These are phyloP conservation scores for Alaudala cheleensis DNA, from an alignment of 2,113 vertebrate species.

Conservation along the genomic window DNA sequence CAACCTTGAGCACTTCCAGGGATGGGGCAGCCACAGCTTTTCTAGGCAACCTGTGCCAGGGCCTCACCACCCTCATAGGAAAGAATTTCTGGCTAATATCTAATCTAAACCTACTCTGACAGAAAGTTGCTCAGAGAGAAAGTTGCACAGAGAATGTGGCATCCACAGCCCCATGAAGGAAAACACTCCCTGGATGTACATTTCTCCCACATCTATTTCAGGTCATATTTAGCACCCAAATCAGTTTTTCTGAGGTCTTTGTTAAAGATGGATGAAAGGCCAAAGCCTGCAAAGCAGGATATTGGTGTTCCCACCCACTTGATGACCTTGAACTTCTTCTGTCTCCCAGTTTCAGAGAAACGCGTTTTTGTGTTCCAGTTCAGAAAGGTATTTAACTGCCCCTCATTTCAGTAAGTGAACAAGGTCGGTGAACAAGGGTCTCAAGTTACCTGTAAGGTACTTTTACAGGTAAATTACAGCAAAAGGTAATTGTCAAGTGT, in stretches of 20 bases:
- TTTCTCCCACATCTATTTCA: not conserved
- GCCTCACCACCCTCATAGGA: not conserved
- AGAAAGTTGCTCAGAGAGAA: not conserved
- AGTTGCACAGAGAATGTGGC: fast-evolving
- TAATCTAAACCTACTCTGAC: not conserved
- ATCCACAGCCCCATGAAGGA: not conserved
- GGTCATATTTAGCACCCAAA: not conserved
- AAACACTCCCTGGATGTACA: not conserved
- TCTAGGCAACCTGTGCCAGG: not conserved
- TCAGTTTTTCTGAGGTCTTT: not conserved
- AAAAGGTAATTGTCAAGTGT: conserved; percentile 28
- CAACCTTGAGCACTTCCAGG: not conserved
- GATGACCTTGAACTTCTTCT: not conserved
- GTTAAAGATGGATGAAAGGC: not conserved
- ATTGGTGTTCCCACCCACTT: not conserved
- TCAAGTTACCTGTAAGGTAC: conserved; percentile 16
- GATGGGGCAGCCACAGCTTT: not conserved
- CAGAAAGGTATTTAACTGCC: conserved; percentile 3
- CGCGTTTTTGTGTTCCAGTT: not conserved
- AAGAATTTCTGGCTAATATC: not conserved
- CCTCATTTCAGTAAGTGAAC: conserved; percentile 1
- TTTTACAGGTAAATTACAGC: conserved; percentile 48
- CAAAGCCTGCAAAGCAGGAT: not conserved
- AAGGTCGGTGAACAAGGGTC: not conserved
- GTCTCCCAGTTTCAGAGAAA: not conserved